Base-by-base conservation (phyloP, 64 coral and sea anemone species). In the Porites australiensis region DNA sequence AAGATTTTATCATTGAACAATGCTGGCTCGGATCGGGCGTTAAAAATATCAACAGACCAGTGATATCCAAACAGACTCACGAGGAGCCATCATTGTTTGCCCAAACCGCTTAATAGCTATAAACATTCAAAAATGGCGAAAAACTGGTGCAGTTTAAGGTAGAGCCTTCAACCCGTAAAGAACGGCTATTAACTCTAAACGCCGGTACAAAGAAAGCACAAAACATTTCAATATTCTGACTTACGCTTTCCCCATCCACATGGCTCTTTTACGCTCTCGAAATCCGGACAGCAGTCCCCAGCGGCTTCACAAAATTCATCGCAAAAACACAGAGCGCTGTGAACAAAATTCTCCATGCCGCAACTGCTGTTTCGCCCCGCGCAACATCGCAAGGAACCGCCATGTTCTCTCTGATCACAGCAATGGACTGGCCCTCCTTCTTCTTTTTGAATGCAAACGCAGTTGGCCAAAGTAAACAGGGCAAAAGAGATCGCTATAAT, bases 241-340 rank as follows among this genome's bases (percentile, higher is more conserved):
- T 68, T 23, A 84, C 81, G 60, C 50, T 67, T 84, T 84, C 81
- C 81, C 47, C 74, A 58, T 6, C 88, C 79, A 82, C 95, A 98
- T 83, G 90, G 84, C 50, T 87, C 73, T 23, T 87, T 90, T 5
- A 93, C 82, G 54, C 85, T 74, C 91, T 94, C 84, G 10, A 91
- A 94, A 53, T 98, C 95, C 2, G 83, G 58, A 52, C 95, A 98
- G 70, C 95, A 98, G 49, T 98, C 95, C 2, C 92, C 92, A 44
- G 95, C 95, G 57, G 82, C 27, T 46, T 88, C 71, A 75, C 95
- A 98, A 60, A 98, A 98, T 44, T 93, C 95, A 75, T 98, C 95
- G 53, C 95, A 98, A 55, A 91, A 98, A 37, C 95, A 98, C 49
- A 98, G 60, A 9, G 6, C 79, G 45, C 72, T 61, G 69, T 82